Percentiles rank a stretch among this genome's conserved stretches.
phyloP scores from a whole-genome alignment of 2,797 vertebrate species.

The Sebastes miniatus region DNA sequence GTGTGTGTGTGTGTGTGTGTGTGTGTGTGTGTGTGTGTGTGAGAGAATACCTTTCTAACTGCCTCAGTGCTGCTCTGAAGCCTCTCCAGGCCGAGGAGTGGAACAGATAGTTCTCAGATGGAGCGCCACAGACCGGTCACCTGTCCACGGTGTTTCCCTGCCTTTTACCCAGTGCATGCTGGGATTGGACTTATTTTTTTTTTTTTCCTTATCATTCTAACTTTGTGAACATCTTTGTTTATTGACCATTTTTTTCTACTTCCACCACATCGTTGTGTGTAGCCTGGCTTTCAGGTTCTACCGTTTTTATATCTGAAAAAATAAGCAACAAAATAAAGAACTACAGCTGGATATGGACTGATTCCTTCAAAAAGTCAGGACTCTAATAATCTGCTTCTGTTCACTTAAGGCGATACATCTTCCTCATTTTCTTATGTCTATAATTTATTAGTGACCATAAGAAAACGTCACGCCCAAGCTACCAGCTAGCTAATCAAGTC shows the following conservation, averaged over 20 bases:
- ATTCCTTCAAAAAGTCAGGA: not conserved
- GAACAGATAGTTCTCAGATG: not conserved
- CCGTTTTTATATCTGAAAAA: slow-evolving; percentile 40
- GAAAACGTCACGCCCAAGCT: too few relatives aligned
- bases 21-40: too few relatives aligned
- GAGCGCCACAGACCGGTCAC: slow-evolving; percentile 2
- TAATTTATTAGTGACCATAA: not conserved
- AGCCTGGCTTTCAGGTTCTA: slow-evolving; percentile 1
- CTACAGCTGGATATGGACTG: not conserved
- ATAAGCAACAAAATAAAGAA: slow-evolving; percentile 12
- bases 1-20: too few relatives aligned
- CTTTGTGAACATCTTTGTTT: slow-evolving; percentile 2
- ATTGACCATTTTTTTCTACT: slow-evolving; percentile 34
- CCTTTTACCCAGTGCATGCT: slow-evolving; percentile 29
- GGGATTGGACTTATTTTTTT: slow-evolving; percentile 1
- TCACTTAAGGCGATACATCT: not conserved
- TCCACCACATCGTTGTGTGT: not conserved
- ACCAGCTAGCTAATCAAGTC: not conserved
- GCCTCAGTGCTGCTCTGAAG: slow-evolving; percentile 17
- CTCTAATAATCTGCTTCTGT: not conserved
- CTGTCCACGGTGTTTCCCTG: not conserved
- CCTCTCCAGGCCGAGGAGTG: not conserved
- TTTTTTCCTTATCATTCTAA: not conserved
- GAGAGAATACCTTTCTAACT: not conserved
- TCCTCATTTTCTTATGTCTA: not conserved